Evolutionary conservation across 1,140 invertebrate genomes (phyloP), one percentile per base, ranked within the genome.

Genomic region (Lamellibrachia luymesi): DNA sequence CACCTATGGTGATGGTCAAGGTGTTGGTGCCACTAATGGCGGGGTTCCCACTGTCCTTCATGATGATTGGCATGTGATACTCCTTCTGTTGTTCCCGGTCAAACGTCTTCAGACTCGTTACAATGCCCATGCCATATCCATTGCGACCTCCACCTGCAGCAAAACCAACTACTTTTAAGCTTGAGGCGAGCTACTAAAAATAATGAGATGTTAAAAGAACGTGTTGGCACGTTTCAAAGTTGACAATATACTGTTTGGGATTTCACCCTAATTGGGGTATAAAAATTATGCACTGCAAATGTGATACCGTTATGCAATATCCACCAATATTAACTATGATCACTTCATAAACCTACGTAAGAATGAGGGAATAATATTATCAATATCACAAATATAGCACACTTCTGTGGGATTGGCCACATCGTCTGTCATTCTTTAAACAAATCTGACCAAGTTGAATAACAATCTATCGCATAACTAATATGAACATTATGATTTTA

Each of bases 1-100:
- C 99, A 95, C 99, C 98, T 95, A 99, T 99, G 49, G 99, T 98
- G 8, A 99, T 98, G 0, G 98, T 99, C 6, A 99, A 96, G 0
- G 98, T 99, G 94, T 98, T 99, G 2, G 98, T 99, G 93, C 98
- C 99, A 50, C 98, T 94, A 22, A 92, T 80, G 92, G 94, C 92
- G 92, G 94, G 93, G 6, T 93, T 64, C 1, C 95, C 95, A 52
- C 95, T 96, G 94, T 96, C 96, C 92, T 94, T 95, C 95, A 96
- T 96, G 50, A 96, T 94, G 80, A 96, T 95, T 13, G 96, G 96
- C 52, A 96, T 93, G 93, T 95, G 94, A 93, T 96, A 96, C 92
- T 95, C 95, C 93, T 96, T 96, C 95, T 98, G 98, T 95, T 98
- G 98, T 96, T 99, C 99, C 94, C 99, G 97, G 95, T 99, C 98